These are phyloP conservation scores for Rhinopithecus roxellana DNA, from an alignment of 2,113 vertebrate genomes.

Conservation along the genomic window DNA sequence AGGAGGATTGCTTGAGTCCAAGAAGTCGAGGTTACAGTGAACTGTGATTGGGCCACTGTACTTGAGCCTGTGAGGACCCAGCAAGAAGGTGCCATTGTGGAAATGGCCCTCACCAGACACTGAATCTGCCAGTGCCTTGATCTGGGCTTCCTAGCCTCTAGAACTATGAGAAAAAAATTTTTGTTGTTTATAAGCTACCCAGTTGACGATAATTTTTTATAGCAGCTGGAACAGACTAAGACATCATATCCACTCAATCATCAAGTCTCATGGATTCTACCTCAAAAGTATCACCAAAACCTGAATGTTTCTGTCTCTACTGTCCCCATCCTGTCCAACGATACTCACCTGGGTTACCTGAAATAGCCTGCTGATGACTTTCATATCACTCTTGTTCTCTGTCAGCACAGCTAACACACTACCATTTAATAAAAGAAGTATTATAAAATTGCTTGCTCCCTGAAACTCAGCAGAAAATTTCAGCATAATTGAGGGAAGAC, in stretches of 20 bases:
- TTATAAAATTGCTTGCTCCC: neutral
- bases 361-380: neutral
- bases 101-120: neutral
- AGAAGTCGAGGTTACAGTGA: neutral
- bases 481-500: neutral
- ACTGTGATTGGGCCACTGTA: too few relatives aligned
- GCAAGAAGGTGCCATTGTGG: neutral
- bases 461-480: neutral
- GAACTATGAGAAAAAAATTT: neutral
- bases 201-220: neutral
- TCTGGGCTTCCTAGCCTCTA: neutral
- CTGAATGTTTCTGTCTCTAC: neutral
- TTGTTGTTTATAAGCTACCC: neutral
- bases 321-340: neutral
- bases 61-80: neutral
- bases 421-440: neutral
- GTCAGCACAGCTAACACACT: neutral
- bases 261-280: neutral
- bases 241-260: neutral
- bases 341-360: neutral
- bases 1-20: neutral
- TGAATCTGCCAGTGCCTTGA: neutral
- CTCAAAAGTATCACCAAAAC: neutral
- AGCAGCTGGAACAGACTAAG: neutral
- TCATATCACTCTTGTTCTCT: neutral